Evolutionary conservation across 2,797 vertebrate species (phyloP), one percentile per base, ranked within the genome.

Genomic region (Megalops cyprinoides): DNA sequence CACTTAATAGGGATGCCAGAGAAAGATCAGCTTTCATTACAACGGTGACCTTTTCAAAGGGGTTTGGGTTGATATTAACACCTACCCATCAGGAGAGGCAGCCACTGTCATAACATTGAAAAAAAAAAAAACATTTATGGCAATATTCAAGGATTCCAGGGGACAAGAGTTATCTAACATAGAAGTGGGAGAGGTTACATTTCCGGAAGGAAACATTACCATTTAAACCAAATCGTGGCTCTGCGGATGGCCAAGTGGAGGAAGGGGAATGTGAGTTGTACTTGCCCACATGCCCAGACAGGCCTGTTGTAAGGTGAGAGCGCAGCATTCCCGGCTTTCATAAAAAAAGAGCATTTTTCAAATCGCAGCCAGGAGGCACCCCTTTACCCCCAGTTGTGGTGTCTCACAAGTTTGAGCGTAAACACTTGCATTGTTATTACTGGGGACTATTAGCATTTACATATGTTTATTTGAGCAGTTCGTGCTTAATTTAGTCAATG

Each of bases 221-320:
- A 9, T 60, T 58, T 58, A n/a, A 58, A 58, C 23, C 77, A 65
- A 31, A 65, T n/a, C n/a, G n/a, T n/a, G n/a, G n/a, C n/a, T n/a
- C n/a, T n/a, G n/a, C n/a, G n/a, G n/a, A n/a, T 46, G 77, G 31
- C 10, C 20, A 31, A 53, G 77, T 67, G 56, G 77, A 78, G 46
- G 77, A 78, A 78, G 23, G 58, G 65, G 65, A 69, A 69, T 78
- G 44, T 37, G 34, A 51, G 58, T 49, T 37, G 44, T 60, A n/a
- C 12, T 79, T 67, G 48, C 48, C 23, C 56, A 60, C 78, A 55
- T 79, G 78, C 15, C 67, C n/a, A 15, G 73, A 31, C 78, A 55
- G 15, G 78, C 25, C 49, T 28, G 20, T n/a, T 60, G 56, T 28
- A 28, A 60, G 23, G 56, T 25, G 10, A 60, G n/a, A 25, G 1